Percentiles rank a stretch among this genome's conserved stretches.
Evolutionary conservation across 1,140 invertebrate species (phyloP).

Genomic region (Zaprionus ghesquierei): DNA sequence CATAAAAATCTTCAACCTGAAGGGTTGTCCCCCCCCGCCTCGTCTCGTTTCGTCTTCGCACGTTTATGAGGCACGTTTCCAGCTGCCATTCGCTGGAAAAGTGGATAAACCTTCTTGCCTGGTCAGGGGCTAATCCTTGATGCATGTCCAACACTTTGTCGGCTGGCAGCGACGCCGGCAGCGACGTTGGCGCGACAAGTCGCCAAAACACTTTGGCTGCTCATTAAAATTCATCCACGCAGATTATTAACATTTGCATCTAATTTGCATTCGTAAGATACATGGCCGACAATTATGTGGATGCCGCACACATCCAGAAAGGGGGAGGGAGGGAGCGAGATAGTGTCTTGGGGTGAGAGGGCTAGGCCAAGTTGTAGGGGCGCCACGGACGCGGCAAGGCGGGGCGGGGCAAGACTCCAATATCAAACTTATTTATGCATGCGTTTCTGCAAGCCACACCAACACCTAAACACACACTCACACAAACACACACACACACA

Average conservation of each 20-base stretch:
- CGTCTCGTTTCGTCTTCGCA: constrained; percentile 1
- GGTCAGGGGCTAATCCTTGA: constrained; percentile 65
- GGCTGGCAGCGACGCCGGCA: constrained; percentile 10
- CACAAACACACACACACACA: constrained; percentile 13
- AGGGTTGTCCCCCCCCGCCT: constrained; percentile 7
- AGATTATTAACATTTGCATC: constrained; percentile 81
- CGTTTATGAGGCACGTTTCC: constrained; percentile 27
- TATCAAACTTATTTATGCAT: constrained; percentile 75
- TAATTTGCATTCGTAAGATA: constrained; percentile 80
- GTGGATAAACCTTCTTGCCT: constrained; percentile 11
- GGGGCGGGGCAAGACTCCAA: constrained; percentile 8
- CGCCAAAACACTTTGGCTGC: constrained; percentile 74
- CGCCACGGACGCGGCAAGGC: constrained; percentile 4
- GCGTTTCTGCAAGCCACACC: constrained; percentile 52
- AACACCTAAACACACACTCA: constrained; percentile 29
- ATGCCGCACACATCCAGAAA: constrained; percentile 47
- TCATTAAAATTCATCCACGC: constrained; percentile 80
- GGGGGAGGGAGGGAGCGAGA: not conserved
- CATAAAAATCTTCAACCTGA: constrained; percentile 49
- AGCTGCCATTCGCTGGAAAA: constrained; percentile 27
- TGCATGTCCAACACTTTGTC: constrained; percentile 58
- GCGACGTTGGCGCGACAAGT: constrained; percentile 52
- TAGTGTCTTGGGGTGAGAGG: not conserved
- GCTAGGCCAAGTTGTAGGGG: constrained; percentile 6
- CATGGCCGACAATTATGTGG: constrained; percentile 79